Evolutionary conservation across 2,113 vertebrate species (phyloP).

Genomic region (Strix uralensis): DNA sequence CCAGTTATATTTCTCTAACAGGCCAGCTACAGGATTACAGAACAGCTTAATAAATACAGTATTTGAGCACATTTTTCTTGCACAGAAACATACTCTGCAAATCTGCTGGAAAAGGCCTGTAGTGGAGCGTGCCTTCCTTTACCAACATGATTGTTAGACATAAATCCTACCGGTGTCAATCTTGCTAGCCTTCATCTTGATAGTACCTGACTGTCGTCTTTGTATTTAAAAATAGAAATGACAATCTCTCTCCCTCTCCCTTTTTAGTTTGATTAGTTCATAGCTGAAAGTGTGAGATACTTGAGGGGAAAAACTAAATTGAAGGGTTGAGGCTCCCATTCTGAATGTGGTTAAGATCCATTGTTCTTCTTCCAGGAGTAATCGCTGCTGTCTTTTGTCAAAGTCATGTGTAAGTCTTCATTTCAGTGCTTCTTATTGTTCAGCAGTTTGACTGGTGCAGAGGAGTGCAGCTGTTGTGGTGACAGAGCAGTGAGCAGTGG

Average conservation of each 20-base stretch:
- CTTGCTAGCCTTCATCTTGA: conserved; percentile 28
- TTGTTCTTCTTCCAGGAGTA: not conserved
- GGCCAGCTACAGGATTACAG: not conserved
- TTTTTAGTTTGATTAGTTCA: conserved; percentile 39
- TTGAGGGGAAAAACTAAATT: conserved; percentile 27
- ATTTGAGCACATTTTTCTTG: not conserved
- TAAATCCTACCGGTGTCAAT: conserved; percentile 9
- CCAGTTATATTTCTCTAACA: not conserved
- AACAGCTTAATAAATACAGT: not conserved
- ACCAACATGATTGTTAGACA: not conserved
- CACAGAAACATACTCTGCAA: not conserved
- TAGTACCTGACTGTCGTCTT: not conserved
- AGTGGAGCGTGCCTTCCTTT: not conserved
- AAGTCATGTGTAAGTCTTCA: not conserved
- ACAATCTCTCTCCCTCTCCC: not conserved
- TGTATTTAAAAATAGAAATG: conserved; percentile 50
- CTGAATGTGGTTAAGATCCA: not conserved
- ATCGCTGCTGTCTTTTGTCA: not conserved
- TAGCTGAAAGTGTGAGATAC: conserved; percentile 16
- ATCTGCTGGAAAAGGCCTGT: not conserved
- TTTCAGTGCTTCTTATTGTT: not conserved
- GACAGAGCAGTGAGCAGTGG: not conserved
- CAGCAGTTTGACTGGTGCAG: not conserved
- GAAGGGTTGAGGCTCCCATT: not conserved
- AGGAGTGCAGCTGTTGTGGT: not conserved